Conservation (phyloP, 2,797 vertebrate species). For the Octomys mimax region DNA sequence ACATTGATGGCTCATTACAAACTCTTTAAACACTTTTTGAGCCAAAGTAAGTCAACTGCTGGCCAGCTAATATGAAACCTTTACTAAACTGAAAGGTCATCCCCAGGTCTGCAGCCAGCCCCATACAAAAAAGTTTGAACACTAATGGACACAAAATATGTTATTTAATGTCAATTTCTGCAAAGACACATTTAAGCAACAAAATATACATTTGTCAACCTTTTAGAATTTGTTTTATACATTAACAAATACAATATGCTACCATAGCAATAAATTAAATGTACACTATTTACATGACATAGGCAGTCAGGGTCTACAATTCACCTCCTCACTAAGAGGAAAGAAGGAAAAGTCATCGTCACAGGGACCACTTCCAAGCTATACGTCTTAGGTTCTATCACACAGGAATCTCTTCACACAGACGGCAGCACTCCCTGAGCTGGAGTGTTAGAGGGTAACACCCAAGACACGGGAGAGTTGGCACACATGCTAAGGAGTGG, state of each 20-base stretch:
- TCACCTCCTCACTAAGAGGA: slow-evolving; percentile 86
- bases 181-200: slow-evolving; percentile 96
- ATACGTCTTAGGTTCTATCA: slow-evolving; percentile 74
- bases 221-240: slow-evolving; percentile 94
- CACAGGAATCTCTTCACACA: slow-evolving; percentile 63
- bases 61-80: neutral
- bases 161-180: slow-evolving; percentile 93
- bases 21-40: neutral
- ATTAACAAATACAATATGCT: slow-evolving; percentile 94
- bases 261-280: slow-evolving; percentile 97
- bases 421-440: slow-evolving; percentile 67
- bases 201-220: slow-evolving; percentile 98
- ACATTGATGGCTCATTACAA: neutral
- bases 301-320: slow-evolving; percentile 88
- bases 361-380: slow-evolving; percentile 80
- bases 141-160: slow-evolving; percentile 98
- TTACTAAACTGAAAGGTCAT: neutral
- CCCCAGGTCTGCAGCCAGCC: neutral
- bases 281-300: slow-evolving; percentile 93
- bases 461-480: slow-evolving; percentile 65
- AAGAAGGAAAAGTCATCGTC: slow-evolving; percentile 82
- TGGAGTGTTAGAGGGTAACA: slow-evolving; percentile 72
- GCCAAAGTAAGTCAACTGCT: neutral
- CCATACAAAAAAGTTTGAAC: slow-evolving; percentile 1
- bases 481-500: slow-evolving; percentile 77